A percentile compares a stretch with the other conserved stretches of the same genome.
These are phyloP conservation scores for Phalanger gymnotis DNA, from an alignment of 2,797 vertebrate species.

Conservation along the genomic window DNA sequence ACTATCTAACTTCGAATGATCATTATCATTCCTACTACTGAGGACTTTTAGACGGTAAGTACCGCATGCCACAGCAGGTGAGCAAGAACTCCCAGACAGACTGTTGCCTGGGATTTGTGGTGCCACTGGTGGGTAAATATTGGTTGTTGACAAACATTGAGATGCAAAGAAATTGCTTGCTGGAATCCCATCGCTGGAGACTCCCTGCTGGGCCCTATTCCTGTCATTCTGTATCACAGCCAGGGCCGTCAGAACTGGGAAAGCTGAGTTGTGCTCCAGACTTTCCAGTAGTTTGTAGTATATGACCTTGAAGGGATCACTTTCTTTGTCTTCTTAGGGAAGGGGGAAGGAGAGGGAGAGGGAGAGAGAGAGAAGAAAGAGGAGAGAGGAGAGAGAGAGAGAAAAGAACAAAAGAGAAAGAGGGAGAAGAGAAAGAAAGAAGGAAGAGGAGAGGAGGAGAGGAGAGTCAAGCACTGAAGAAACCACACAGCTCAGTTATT, in stretches of 20 bases:
- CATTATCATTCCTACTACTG: background rate
- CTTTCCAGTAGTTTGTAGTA: background rate
- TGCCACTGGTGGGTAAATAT: background rate
- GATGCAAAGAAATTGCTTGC: background rate
- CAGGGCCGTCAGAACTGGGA: background rate
- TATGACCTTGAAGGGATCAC: constrained; percentile 35
- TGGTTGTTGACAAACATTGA: background rate
- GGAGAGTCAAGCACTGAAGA: background rate
- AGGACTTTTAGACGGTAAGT: background rate
- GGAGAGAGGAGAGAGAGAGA: fast-evolving
- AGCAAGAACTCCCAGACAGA: background rate
- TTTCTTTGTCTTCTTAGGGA: constrained; percentile 24
- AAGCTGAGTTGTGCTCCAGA: background rate
- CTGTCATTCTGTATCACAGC: background rate
- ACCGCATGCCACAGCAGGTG: background rate
- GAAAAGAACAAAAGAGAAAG: no score
- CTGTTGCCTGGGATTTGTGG: background rate
- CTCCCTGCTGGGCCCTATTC: background rate
- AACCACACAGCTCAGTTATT: background rate
- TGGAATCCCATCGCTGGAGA: background rate
- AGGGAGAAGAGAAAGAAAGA: background rate
- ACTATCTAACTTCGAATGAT: background rate
- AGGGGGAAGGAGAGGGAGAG: background rate
- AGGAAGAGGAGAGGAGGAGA: background rate
- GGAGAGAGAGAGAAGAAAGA: background rate